A percentile compares a stretch with the other conserved stretches of the same genome.
Conservation (phyloP, 2,113 vertebrate genomes). For the Tringa solitaria region DNA sequence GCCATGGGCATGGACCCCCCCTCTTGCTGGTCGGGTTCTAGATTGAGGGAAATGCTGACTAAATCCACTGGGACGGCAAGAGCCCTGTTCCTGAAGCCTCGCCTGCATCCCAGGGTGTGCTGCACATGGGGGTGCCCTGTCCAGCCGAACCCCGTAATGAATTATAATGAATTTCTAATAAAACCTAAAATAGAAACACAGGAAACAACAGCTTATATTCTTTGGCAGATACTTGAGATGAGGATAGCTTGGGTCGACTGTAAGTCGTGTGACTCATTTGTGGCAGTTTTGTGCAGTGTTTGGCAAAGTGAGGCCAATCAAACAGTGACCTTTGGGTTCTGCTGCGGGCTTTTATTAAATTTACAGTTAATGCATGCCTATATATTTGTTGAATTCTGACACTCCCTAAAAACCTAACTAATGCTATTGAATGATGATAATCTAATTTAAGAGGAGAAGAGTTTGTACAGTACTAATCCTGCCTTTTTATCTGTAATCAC, state of each 20-base stretch:
- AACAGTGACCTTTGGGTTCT: background rate
- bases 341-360: slow-evolving; percentile 14
- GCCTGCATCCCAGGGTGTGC: rapidly evolving
- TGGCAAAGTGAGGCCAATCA: background rate
- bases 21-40: background rate
- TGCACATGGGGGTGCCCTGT: background rate
- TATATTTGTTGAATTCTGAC: background rate
- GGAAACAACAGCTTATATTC: background rate
- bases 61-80: background rate
- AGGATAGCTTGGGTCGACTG: background rate
- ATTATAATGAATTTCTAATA: background rate
- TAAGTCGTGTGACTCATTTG: background rate
- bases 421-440: background rate
- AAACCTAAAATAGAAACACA: background rate
- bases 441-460: slow-evolving; percentile 34
- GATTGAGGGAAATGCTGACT: background rate
- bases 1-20: rapidly evolving
- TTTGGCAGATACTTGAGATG: background rate
- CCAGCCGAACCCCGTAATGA: background rate
- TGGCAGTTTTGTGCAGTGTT: background rate
- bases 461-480: slow-evolving; percentile 31
- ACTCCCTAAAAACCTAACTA: background rate
- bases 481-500: slow-evolving; percentile 44
- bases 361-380: background rate
- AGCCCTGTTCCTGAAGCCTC: background rate